A percentile compares a stretch with the other conserved stretches of the same genome.
phyloP scores from a whole-genome alignment of 2,888 invertebrate species.

The Callyntrura sp. region DNA sequence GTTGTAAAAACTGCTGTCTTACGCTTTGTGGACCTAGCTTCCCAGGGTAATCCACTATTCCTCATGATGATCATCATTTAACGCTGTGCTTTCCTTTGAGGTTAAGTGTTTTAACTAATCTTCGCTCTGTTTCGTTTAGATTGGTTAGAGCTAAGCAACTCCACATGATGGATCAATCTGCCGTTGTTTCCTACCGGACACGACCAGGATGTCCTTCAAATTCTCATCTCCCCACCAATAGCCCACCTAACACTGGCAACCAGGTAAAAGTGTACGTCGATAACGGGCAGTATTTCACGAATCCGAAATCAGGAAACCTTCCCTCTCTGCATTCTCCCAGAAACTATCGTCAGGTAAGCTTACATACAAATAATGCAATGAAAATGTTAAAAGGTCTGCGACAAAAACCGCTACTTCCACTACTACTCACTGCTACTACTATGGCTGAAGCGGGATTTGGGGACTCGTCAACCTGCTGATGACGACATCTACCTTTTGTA shows the following conservation, averaged over 20 bases:
- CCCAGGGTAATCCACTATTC: conserved; percentile 91
- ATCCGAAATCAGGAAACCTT: conserved; percentile 83
- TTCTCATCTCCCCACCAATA: conserved; percentile 76
- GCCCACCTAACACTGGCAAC: conserved; percentile 86
- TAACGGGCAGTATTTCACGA: conserved; percentile 88
- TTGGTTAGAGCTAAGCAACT: conserved; percentile 82
- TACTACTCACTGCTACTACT: conserved; percentile 27
- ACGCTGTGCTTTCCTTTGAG: neutral
- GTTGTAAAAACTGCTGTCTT: conserved; percentile 97
- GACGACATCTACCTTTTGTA: conserved; percentile 57
- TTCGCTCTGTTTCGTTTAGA: conserved; percentile 57
- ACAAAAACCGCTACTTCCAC: conserved; percentile 13
- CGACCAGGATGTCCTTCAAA: conserved; percentile 78
- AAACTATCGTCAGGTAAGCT: conserved; percentile 83
- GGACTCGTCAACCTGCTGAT: conserved; percentile 41
- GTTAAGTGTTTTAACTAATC: neutral
- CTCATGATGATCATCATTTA: neutral
- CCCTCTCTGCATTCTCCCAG: conserved; percentile 84
- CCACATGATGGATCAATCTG: conserved; percentile 81
- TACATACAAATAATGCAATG: conserved; percentile 36
- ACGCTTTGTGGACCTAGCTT: conserved; percentile 98
- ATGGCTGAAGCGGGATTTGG: conserved; percentile 33
- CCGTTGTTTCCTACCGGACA: conserved; percentile 69
- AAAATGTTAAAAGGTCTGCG: conserved; percentile 5
- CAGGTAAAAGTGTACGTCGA: conserved; percentile 98